A percentile compares a stretch with the other conserved stretches of the same genome.
Evolutionary conservation across 2,113 vertebrate genomes (phyloP).

Genomic region (Ictidomys tridecemlineatus): DNA sequence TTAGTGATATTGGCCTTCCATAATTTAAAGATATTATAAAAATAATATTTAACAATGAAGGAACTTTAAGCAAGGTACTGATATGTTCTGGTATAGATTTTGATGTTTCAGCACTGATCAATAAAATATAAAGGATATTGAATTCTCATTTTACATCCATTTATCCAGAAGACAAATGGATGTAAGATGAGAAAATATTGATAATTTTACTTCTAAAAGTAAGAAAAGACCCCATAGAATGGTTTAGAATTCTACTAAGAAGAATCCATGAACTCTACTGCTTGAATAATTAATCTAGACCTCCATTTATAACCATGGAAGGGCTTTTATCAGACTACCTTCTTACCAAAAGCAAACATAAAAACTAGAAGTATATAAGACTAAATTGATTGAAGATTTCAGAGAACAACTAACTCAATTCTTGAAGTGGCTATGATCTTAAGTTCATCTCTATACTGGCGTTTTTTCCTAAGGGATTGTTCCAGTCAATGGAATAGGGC

Average conservation of each 20-base stretch:
- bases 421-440: not conserved
- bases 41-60: not conserved
- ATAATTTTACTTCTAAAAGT: slow-evolving; percentile 15
- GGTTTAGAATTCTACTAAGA: not conserved
- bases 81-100: not conserved
- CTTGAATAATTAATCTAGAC: slow-evolving; percentile 12
- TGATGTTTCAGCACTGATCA: slow-evolving; percentile 25
- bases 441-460: not conserved
- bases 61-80: not conserved
- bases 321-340: not conserved
- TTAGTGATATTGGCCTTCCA: not conserved
- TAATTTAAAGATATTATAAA: slow-evolving; percentile 53
- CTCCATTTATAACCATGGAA: not conserved
- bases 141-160: not conserved
- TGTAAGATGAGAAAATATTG: slow-evolving; percentile 5
- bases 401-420: not conserved
- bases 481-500: not conserved
- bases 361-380: not conserved
- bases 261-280: not conserved
- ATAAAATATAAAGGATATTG: not conserved
- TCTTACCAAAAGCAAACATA: not conserved
- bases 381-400: not conserved
- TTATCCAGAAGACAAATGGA: not conserved
- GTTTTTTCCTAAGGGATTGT: not conserved
- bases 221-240: not conserved